Evolutionary conservation across 2,888 invertebrate genomes (phyloP).

Genomic region (Caenorhabditis doughertyi): DNA sequence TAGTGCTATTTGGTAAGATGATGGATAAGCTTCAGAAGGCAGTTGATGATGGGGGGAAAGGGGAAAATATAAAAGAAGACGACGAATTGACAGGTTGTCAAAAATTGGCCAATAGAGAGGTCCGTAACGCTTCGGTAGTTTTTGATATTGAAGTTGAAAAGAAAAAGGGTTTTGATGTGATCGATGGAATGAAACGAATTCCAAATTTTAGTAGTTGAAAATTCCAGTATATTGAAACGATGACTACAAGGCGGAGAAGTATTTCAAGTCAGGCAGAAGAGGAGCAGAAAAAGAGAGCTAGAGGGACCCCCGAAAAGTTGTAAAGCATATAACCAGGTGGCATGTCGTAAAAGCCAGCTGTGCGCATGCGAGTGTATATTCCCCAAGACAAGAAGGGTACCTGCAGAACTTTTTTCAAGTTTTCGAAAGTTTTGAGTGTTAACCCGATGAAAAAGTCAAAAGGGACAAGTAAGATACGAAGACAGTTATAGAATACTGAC

Average conservation of each 20-base stretch:
- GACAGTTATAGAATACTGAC: neutral
- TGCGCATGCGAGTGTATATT: conserved; percentile 47
- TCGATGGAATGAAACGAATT: conserved; percentile 33
- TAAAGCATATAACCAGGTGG: conserved; percentile 64
- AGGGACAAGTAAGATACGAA: neutral
- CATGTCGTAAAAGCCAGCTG: conserved; percentile 64
- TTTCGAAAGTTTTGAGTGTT: conserved; percentile 4
- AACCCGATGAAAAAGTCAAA: conserved; percentile 2
- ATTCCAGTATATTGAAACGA: conserved; percentile 1
- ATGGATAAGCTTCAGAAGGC: conserved; percentile 51
- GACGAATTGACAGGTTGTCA: conserved; percentile 55
- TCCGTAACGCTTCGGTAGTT: conserved; percentile 40
- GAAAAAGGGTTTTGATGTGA: conserved; percentile 19
- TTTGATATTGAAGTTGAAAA: conserved; percentile 5
- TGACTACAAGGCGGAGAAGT: conserved; percentile 25
- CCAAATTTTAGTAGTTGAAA: conserved; percentile 3
- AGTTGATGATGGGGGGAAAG: neutral
- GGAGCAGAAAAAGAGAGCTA: neutral
- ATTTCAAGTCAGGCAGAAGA: conserved; percentile 18
- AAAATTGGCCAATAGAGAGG: conserved; percentile 24
- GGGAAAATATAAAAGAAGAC: conserved; percentile 16
- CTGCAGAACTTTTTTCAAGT: neutral
- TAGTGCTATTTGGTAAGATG: conserved; percentile 56
- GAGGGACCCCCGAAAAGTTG: conserved; percentile 48
- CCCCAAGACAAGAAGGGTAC: conserved; percentile 20